phyloP scores from a whole-genome alignment of 1,140 invertebrate genomes.

The Ctenoplectra terminalis region DNA sequence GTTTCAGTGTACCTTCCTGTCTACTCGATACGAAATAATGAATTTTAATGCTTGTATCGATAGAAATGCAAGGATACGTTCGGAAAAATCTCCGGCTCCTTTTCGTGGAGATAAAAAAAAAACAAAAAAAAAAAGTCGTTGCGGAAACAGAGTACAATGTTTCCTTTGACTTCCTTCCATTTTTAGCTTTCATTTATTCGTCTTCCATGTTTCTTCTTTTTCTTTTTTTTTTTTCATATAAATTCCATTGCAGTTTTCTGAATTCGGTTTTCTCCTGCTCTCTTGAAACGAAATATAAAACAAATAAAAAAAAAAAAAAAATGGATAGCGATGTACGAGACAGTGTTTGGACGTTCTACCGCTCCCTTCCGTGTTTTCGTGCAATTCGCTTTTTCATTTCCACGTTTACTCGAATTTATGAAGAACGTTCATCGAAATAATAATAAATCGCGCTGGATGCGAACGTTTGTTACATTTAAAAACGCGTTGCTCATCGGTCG shows the following conservation, averaged over 20 bases:
- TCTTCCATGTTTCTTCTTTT: neutral
- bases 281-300: neutral
- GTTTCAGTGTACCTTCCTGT: neutral
- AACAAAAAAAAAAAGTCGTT: neutral
- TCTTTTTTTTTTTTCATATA: neutral
- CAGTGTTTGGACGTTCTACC: neutral
- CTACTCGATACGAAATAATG: neutral
- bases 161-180: neutral
- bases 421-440: slow-evolving; percentile 41
- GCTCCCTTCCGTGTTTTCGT: neutral
- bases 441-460: slow-evolving; percentile 15
- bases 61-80: neutral
- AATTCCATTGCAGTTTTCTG: slow-evolving; percentile 16
- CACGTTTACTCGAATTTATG: slow-evolving; percentile 25
- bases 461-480: slow-evolving; percentile 31
- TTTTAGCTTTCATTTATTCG: slow-evolving; percentile 30
- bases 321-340: neutral
- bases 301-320: neutral
- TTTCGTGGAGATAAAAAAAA: neutral
- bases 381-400: slow-evolving; percentile 23
- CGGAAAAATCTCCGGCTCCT: neutral
- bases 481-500: slow-evolving; percentile 26
- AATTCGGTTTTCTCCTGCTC: slow-evolving; percentile 5
- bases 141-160: neutral
- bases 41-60: slow-evolving; percentile 9